A percentile compares a stretch with the other conserved stretches of the same genome.
These are phyloP conservation scores for Entomobrya multifasciata DNA, from an alignment of 2,888 invertebrate genomes.

Conservation along the genomic window DNA sequence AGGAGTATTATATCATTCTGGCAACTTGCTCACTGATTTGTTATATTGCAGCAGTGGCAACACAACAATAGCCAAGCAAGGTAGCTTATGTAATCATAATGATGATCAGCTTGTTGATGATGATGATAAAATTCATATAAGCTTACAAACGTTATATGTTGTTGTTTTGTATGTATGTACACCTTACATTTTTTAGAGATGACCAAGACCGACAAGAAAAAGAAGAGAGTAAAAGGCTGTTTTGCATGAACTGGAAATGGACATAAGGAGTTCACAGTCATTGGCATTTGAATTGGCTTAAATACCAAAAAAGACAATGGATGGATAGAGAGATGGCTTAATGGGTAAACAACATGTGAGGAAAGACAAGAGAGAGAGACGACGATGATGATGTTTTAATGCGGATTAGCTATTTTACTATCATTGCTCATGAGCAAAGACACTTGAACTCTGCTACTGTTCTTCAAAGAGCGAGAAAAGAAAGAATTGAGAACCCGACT, in stretches of 20 bases:
- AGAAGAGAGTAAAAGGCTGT: background rate
- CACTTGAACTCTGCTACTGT: slow-evolving; percentile 68
- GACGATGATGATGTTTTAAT: slow-evolving; percentile 59
- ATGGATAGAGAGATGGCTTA: background rate
- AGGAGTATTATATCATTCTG: slow-evolving; percentile 69
- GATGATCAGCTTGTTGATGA: slow-evolving; percentile 14
- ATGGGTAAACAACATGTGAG: slow-evolving; percentile 35
- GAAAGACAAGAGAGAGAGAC: slow-evolving; percentile 24
- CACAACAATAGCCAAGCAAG: slow-evolving; percentile 18
- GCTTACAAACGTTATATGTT: background rate
- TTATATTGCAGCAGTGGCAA: slow-evolving; percentile 50
- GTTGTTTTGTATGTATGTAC: too few relatives aligned
- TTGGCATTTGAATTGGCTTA: background rate
- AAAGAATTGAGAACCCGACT: background rate
- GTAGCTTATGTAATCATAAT: slow-evolving; percentile 45
- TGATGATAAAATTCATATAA: slow-evolving; percentile 5
- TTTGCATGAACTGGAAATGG: slow-evolving; percentile 45
- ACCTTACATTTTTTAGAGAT: slow-evolving; percentile 47
- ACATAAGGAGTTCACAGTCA: background rate
- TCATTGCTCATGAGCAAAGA: slow-evolving; percentile 68
- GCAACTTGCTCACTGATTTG: slow-evolving; percentile 68
- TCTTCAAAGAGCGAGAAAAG: background rate
- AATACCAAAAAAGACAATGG: slow-evolving; percentile 10
- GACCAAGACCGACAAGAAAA: slow-evolving; percentile 28
- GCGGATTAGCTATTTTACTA: slow-evolving; percentile 45